These are phyloP conservation scores for Orchesella flavescens DNA, from an alignment of 2,888 invertebrate genomes.

Conservation along the genomic window DNA sequence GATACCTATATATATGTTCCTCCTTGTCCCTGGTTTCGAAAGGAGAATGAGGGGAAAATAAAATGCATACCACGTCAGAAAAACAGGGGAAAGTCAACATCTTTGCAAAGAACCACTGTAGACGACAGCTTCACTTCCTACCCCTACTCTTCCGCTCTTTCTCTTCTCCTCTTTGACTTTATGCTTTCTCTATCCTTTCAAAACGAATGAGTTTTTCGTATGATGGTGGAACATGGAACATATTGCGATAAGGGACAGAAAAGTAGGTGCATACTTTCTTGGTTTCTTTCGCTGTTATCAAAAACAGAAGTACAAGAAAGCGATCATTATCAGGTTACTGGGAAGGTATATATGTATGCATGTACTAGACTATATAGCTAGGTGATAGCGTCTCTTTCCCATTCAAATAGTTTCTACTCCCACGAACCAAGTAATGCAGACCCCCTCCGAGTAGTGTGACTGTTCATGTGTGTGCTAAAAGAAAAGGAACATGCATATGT, in stretches of 20 bases:
- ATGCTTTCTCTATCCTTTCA: background rate
- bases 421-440: background rate
- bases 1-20: too few species aligned
- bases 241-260: too few species aligned
- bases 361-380: too few species aligned
- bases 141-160: constrained; percentile 35
- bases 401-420: background rate
- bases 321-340: constrained; percentile 45
- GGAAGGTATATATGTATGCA: constrained; percentile 14
- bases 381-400: too few species aligned
- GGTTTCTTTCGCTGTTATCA: constrained; percentile 17
- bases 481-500: too few species aligned
- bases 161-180: constrained; percentile 17
- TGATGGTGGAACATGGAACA: too few species aligned
- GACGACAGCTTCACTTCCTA: constrained; percentile 58
- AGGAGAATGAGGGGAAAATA: background rate
- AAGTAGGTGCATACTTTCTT: background rate
- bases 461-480: too few species aligned
- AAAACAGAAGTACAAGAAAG: constrained; percentile 16
- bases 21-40: background rate
- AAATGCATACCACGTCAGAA: constrained; percentile 32
- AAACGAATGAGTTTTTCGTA: background rate
- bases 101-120: constrained; percentile 51
- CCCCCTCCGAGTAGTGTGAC: background rate
- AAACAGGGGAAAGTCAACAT: constrained; percentile 45